phyloP scores from a whole-genome alignment of 2,113 vertebrate genomes.

The Dipodomys spectabilis region DNA sequence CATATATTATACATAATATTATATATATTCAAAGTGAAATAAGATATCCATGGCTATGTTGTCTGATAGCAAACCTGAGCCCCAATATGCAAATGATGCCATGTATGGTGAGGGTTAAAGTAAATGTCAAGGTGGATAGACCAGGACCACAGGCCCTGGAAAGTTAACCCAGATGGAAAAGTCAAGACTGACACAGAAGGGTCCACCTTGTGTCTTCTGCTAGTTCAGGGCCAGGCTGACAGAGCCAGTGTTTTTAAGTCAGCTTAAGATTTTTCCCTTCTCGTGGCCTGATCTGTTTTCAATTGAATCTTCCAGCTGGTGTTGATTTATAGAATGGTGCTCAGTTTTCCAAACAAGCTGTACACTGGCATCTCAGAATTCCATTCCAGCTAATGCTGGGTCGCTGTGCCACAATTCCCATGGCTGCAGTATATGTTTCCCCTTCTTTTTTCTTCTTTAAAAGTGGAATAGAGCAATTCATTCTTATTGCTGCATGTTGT shows the following conservation, averaged over 20 bases:
- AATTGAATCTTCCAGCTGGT: constrained; percentile 74
- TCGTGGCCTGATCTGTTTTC: constrained; percentile 65
- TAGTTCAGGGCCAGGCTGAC: constrained; percentile 46
- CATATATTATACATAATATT: no score
- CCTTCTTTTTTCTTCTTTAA: not conserved
- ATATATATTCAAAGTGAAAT: not conserved
- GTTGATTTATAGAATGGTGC: constrained; percentile 68
- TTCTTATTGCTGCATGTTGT: constrained; percentile 60
- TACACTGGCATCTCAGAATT: constrained; percentile 62
- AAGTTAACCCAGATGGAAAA: constrained; percentile 10
- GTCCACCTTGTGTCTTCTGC: not conserved
- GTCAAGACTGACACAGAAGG: not conserved
- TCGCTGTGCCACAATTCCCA: not conserved
- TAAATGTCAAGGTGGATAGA: not conserved
- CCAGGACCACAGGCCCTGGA: not conserved
- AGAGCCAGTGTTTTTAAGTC: constrained; percentile 53
- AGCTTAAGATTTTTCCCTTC: constrained; percentile 69
- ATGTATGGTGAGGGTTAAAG: not conserved
- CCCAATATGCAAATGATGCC: rapidly evolving
- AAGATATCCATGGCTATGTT: not conserved
- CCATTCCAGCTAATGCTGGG: constrained; percentile 27
- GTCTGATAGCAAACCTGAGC: not conserved
- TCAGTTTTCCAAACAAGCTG: constrained; percentile 69
- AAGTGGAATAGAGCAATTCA: constrained; percentile 53
- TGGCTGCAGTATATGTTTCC: not conserved